Conservation (phyloP, 2,888 invertebrate species). For the Xestia xanthographa region DNA sequence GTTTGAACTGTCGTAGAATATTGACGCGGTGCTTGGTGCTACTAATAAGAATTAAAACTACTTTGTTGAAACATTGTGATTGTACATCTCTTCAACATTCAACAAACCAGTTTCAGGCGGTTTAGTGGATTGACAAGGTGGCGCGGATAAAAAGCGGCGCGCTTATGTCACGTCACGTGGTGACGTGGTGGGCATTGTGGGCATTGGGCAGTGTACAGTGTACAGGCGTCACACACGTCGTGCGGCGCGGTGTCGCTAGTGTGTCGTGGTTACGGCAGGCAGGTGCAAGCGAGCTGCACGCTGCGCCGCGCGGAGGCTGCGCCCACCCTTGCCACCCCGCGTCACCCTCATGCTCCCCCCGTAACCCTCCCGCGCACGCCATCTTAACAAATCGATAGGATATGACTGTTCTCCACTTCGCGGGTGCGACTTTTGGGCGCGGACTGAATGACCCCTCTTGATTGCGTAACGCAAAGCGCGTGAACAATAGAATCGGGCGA, state of each 20-base stretch:
- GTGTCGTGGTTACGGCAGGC: slow-evolving; percentile 84
- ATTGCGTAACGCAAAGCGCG: slow-evolving; percentile 82
- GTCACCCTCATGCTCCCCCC: slow-evolving; percentile 77
- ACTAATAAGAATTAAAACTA: slow-evolving; percentile 16
- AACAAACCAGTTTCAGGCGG: slow-evolving; percentile 52
- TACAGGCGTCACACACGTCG: slow-evolving; percentile 65
- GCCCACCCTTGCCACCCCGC: slow-evolving; percentile 80
- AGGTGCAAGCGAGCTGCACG: slow-evolving; percentile 89
- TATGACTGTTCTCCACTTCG: slow-evolving; percentile 91
- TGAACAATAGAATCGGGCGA: slow-evolving; percentile 73
- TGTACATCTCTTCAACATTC: slow-evolving; percentile 21
- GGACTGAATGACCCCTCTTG: slow-evolving; percentile 88
- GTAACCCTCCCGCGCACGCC: slow-evolving; percentile 84
- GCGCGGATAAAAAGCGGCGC: slow-evolving; percentile 17
- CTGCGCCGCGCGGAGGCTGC: slow-evolving; percentile 87
- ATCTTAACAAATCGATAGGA: slow-evolving; percentile 92
- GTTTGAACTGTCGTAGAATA: too few species aligned
- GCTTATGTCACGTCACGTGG: slow-evolving; percentile 45
- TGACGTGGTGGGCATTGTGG: slow-evolving; percentile 41
- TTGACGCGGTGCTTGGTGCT: neutral
- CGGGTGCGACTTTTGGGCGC: slow-evolving; percentile 89
- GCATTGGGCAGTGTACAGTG: slow-evolving; percentile 53
- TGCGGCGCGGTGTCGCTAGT: slow-evolving; percentile 78
- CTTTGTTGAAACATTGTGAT: slow-evolving; percentile 3
- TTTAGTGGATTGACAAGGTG: slow-evolving; percentile 51